Base-by-base conservation (phyloP, 1,140 invertebrate species). In the Elymnias hypermnestra region DNA sequence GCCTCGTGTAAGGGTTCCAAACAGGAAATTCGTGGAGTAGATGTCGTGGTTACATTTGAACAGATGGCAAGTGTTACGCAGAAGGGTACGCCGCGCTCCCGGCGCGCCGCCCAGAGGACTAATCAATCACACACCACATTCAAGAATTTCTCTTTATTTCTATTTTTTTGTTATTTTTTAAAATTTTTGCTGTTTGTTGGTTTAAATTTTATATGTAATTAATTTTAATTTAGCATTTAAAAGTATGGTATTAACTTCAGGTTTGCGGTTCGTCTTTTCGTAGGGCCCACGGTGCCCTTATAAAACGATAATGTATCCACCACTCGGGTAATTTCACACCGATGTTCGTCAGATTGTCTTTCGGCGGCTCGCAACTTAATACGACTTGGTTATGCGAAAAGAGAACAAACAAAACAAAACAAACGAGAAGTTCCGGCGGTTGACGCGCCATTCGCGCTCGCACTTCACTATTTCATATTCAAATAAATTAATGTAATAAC, bases 91-190 rank as follows among this genome's bases (percentile, higher is more conserved):
- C 46, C 65, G 71, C 63, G 63, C n/a, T 36, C 14, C 33, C 33
- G 18, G 31, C 44, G 53, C 47, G 53, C 56, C 55, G 41, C 3
- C 53, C 54, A 62, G 48, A 73, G 64, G 72, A 70, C 63, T 64
- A 75, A 75, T 72, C 74, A 83, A 82, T 82, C 69, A 84, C 75
- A 83, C 81, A 82, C 64, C 68, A 73, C 73, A 76, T 77, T 83
- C 65, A 75, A 84, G 64, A 78, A 74, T 76, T 83, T 69, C 71
- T 54, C 45, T 84, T 82, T 79, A 79, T 84, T 83, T 74, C 66
- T 68, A 68, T 81, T 79, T 84, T 78, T 75, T 83, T 78, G 58
- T 57, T 31, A 14, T 26, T 56, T 55, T 60, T 61, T 56, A 50
- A 44, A 43, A 33, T 1, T 8, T 57, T 59, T 60, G 62, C 62